These are phyloP conservation scores for Procambarus clarkii DNA, from an alignment of 1,140 invertebrate species.

Conservation along the genomic window DNA sequence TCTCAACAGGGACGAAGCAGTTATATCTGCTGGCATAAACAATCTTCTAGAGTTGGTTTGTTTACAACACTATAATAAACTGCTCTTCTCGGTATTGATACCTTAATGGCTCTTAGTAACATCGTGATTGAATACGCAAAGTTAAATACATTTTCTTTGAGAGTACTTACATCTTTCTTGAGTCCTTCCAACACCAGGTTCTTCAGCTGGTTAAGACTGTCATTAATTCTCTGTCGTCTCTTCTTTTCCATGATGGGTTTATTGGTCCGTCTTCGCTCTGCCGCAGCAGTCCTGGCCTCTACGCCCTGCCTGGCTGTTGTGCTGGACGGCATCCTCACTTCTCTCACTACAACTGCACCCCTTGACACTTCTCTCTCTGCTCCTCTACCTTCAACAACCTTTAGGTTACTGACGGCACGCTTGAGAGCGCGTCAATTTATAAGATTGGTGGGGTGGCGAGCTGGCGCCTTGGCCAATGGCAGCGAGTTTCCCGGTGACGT, in stretches of 20 bases:
- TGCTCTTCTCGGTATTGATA: too few species aligned
- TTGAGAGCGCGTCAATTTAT: conserved; percentile 27
- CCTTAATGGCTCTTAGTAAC: too few species aligned
- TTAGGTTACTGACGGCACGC: conserved; percentile 20
- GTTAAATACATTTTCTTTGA: too few species aligned
- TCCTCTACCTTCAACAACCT: conserved; percentile 9
- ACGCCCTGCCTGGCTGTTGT: conserved; percentile 42
- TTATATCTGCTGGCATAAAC: too few species aligned
- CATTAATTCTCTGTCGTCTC: conserved; percentile 93
- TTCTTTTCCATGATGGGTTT: conserved; percentile 71
- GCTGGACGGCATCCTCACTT: conserved; percentile 58
- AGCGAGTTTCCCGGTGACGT: neutral
- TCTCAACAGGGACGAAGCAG: too few species aligned
- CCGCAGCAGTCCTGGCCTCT: conserved; percentile 50
- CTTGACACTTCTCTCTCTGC: neutral
- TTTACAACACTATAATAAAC: too few species aligned
- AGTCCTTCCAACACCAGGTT: conserved; percentile 75
- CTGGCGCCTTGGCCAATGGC: conserved; percentile 31
- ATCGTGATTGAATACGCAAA: too few species aligned
- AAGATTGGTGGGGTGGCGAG: conserved; percentile 17
- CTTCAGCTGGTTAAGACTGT: conserved; percentile 94
- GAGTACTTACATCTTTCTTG: conserved; percentile 79
- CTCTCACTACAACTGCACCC: conserved; percentile 7
- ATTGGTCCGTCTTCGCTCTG: conserved; percentile 53
- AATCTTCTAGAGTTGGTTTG: too few species aligned